Percentiles rank a stretch among this genome's conserved stretches.
These are phyloP conservation scores for Aurelia aurita complex sp. Pacific DNA, from an alignment of 30 jellyfish, hydroid and myxozoan species.

Conservation along the genomic window DNA sequence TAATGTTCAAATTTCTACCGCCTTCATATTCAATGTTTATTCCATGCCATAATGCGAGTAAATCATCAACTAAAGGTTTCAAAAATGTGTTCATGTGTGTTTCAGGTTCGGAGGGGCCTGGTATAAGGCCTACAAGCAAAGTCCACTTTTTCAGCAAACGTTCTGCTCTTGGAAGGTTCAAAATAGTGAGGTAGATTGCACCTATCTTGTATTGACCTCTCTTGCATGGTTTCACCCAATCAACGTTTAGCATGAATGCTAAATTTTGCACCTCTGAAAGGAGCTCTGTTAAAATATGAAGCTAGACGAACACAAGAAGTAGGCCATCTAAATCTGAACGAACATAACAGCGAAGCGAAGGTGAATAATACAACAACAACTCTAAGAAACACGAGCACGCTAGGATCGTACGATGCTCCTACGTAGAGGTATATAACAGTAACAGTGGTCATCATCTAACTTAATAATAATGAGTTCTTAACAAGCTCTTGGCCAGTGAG, in stretches of 20 bases:
- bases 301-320: too few species aligned
- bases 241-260: constrained; percentile 4
- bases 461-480: too few species aligned
- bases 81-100: not conserved
- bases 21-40: not conserved
- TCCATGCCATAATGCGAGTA: not conserved
- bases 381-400: too few species aligned
- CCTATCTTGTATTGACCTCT: constrained; percentile 1
- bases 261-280: not conserved
- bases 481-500: not conserved
- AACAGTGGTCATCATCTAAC: too few species aligned
- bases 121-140: not conserved
- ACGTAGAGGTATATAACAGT: too few species aligned
- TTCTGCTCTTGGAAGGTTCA: constrained; percentile 1
- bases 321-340: too few species aligned
- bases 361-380: too few species aligned
- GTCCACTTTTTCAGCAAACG: not conserved
- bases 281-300: not conserved
- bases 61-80: constrained; percentile 6
- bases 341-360: too few species aligned
- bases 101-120: constrained; percentile 9
- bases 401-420: too few species aligned
- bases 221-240: constrained; percentile 27
- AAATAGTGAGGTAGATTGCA: not conserved
- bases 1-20: not conserved